Base-by-base conservation (phyloP, 2,113 vertebrate genomes). In the Scytalopus superciliaris region DNA sequence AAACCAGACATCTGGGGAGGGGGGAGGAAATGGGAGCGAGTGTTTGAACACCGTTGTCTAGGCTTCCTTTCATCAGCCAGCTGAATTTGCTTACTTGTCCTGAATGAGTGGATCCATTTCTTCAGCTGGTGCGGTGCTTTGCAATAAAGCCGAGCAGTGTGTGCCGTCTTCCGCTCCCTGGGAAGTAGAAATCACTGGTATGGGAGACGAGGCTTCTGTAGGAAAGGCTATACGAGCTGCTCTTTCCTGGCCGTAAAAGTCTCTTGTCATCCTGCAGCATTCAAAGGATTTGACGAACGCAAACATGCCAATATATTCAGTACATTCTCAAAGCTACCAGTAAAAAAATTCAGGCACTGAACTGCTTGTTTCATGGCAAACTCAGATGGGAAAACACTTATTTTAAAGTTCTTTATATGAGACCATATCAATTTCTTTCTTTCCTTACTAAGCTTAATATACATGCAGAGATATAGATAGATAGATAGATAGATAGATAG, bases 31-130 rank as follows among this genome's bases (percentile, higher is more conserved):
- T 78, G 68, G 64, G 49, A 83, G 49, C 6, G 45, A 95, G 77
- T 96, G 84, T 87, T 93, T 97, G 90, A 97, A 95, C 76, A 88
- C 40, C 73, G 69, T 92, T 93, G 94, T 87, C 57, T 90, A 96
- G 90, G 91, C 84, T 97, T 94, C 87, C 84, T 95, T 95, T 97
- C 93, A 96, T 84, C 84, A 95, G 91, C 84, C 80, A 97, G 90
- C 82, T 95, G 94, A 95, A 96, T 97, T 91, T 96, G 68, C 55
- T 97, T 97, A 88, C 82, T 96, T 96, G 92, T 96, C 94, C 83
- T 94, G 95, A 96, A 97, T 96, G 82, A 97, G 95, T 85, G 79
- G 95, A 94, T 96, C 75, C 91, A 97, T 97, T 98, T 90, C 90
- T 95, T 94, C 94, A 94, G 94, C 93, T 93, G 87, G 78, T 94